These are phyloP conservation scores for Micromys minutus DNA, from an alignment of 2,113 vertebrate species.

Conservation along the genomic window DNA sequence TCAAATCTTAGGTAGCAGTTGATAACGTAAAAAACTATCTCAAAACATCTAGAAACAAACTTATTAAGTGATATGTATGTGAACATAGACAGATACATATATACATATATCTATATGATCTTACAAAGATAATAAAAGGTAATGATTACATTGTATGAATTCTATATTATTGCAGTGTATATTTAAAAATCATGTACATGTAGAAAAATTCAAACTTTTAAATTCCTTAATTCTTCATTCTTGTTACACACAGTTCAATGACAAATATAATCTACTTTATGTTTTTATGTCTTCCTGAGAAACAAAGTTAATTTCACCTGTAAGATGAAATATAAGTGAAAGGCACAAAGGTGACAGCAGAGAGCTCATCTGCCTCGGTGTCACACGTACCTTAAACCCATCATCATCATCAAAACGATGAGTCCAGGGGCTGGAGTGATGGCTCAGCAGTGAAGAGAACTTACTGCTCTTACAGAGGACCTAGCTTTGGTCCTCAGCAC, in stretches of 20 bases:
- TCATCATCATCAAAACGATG: neutral
- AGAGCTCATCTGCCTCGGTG: neutral
- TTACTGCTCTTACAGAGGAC: neutral
- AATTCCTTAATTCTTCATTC: neutral
- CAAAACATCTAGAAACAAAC: conserved; percentile 34
- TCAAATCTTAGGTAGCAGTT: neutral
- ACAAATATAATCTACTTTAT: neutral
- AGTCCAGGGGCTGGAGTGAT: neutral
- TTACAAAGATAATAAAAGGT: neutral
- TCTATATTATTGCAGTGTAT: neutral
- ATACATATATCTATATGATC: neutral
- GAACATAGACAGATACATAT: too few relatives aligned
- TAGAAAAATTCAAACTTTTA: neutral
- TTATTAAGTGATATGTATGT: neutral
- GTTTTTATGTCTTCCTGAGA: neutral
- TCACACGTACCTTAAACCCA: neutral
- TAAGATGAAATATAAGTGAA: neutral
- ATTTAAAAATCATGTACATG: conserved; percentile 4
- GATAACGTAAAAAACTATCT: neutral
- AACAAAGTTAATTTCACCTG: conserved; percentile 36
- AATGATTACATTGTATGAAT: neutral
- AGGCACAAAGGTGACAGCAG: neutral
- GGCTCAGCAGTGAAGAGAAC: neutral
- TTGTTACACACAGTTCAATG: neutral
- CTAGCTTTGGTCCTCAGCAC: neutral